Percentiles rank a stretch among this genome's conserved stretches.
These are phyloP conservation scores for Plagiodera versicolora DNA, from an alignment of 2,888 invertebrate species.

Conservation along the genomic window DNA sequence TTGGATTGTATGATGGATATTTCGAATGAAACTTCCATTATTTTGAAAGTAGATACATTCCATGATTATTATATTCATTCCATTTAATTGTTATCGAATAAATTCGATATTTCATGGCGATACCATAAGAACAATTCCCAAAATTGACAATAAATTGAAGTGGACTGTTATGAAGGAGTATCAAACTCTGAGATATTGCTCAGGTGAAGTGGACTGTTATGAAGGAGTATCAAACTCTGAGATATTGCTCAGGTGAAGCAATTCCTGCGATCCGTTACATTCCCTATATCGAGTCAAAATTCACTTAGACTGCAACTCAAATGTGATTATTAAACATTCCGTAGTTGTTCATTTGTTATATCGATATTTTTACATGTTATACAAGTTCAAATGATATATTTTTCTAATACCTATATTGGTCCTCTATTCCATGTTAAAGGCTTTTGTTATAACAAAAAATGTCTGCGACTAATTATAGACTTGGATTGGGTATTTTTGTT, in stretches of 20 bases:
- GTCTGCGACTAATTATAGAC: slow-evolving; percentile 48
- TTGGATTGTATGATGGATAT: neutral
- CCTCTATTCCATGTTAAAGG: slow-evolving; percentile 41
- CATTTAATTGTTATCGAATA: neutral
- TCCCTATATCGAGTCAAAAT: slow-evolving; percentile 13
- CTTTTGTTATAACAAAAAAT: slow-evolving; percentile 51
- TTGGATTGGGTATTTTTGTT: slow-evolving; percentile 44
- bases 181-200: slow-evolving; percentile 20
- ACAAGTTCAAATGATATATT: slow-evolving; percentile 28
- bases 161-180: neutral
- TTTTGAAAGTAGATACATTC: neutral
- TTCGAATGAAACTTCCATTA: neutral
- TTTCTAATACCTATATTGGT: slow-evolving; percentile 28
- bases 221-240: slow-evolving; percentile 14
- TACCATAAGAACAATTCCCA: neutral
- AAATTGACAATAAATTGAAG: neutral
- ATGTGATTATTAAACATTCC: slow-evolving; percentile 41
- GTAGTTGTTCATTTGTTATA: slow-evolving; percentile 33
- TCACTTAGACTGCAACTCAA: slow-evolving; percentile 28
- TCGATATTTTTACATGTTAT: slow-evolving; percentile 20
- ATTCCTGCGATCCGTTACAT: slow-evolving; percentile 4
- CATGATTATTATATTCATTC: neutral
- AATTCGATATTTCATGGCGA: neutral
- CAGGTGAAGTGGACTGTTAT: neutral
- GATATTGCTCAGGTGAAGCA: slow-evolving; percentile 11